phyloP scores from a whole-genome alignment of 2,888 invertebrate genomes.

The Drosophila mayaguana region DNA sequence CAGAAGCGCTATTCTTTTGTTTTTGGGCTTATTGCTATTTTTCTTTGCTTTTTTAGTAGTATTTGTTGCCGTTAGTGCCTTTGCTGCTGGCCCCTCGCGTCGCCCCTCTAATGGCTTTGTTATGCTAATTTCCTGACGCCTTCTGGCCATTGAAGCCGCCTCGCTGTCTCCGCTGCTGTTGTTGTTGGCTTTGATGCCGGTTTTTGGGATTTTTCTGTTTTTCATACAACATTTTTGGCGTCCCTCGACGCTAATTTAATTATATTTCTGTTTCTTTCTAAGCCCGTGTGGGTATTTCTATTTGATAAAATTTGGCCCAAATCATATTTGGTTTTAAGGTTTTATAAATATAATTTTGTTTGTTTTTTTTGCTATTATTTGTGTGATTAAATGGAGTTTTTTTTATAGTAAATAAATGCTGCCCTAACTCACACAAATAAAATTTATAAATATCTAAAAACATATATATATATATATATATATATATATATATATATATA shows the following conservation, averaged over 20 bases:
- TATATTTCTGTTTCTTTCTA: constrained; percentile 41
- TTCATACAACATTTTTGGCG: constrained; percentile 47
- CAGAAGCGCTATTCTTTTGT: constrained; percentile 48
- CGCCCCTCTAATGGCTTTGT: constrained; percentile 68
- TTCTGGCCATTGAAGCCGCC: constrained; percentile 63
- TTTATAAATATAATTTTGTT: neutral
- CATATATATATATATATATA: no score
- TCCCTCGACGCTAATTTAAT: constrained; percentile 59
- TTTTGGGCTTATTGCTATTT: neutral
- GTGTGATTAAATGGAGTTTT: neutral
- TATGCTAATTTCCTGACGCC: constrained; percentile 77
- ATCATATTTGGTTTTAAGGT: neutral
- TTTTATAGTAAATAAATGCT: no score
- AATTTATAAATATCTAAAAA: no score
- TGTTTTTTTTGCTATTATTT: neutral
- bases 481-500: no score
- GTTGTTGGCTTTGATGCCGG: constrained; percentile 46
- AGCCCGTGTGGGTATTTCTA: neutral
- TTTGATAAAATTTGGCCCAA: neutral
- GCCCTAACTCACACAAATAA: no score
- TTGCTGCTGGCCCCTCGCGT: constrained; percentile 19
- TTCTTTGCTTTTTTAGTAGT: constrained; percentile 5
- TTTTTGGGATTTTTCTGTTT: constrained; percentile 36
- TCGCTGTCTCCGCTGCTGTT: constrained; percentile 22
- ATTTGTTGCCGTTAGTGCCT: constrained; percentile 13